Evolutionary conservation across 2,797 vertebrate genomes (phyloP), one percentile per base, ranked within the genome.

Genomic region (Peromyscus nudipes): DNA sequence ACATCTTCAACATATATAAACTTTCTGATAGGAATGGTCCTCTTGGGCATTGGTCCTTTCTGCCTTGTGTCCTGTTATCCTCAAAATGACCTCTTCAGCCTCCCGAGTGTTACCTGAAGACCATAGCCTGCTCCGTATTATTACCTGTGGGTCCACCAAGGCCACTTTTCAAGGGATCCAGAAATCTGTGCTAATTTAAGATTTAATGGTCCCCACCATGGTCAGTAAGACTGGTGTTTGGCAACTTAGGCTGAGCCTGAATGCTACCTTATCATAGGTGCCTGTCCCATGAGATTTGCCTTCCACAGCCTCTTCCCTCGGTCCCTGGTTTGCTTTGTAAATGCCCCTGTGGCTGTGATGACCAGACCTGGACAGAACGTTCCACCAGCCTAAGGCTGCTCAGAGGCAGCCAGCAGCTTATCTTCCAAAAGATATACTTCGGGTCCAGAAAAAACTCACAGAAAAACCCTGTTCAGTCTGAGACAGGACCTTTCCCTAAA

Each of bases 401-500:
- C 37, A 27, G 34, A 92, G 82, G 77, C 94, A 90, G n/a, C 52
- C 14, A 37, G 34, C 76, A 73, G 67, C 65, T 83, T 23, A 52
- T 55, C 77, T 57, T 93, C 75, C 31, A 16, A 27, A 40, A 49
- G 71, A 67, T 67, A 21, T 29, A 69, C 57, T 90, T 65, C 71
- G 34, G 57, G 86, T 69, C 64, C 62, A 89, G 65, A 60, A 82
- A 96, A 97, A 64, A 1, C 43, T 79, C 85, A 83, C 57, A 91
- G 91, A 89, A 96, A 96, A 95, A 69, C 89, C 88, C 46, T 84
- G 19, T 95, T 76, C 73, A 46, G 21, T 65, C 84, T 90, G 89
- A 97, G 67, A 49, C 37, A 46, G 80, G n/a, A 87, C 69, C 52
- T 95, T 96, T 94, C 93, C 55, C 71, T 93, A 83, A 91, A 93